Percentiles rank a stretch among this genome's conserved stretches.
These are phyloP conservation scores for Laspeyria flexula DNA, from an alignment of 2,888 invertebrate genomes.

Conservation along the genomic window DNA sequence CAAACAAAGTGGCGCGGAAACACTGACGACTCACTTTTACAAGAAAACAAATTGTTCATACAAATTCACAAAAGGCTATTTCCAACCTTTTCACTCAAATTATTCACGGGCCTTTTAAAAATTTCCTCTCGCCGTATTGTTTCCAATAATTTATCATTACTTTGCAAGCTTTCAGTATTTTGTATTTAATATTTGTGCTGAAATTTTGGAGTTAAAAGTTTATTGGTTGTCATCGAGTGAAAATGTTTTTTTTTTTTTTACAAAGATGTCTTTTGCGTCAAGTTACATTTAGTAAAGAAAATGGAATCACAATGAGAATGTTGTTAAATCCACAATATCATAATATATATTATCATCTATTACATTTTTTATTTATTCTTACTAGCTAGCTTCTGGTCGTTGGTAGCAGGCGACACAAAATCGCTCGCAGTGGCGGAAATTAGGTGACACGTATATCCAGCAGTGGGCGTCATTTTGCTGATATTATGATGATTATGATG, in stretches of 20 bases:
- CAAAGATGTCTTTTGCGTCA: no score
- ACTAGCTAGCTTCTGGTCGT: no score
- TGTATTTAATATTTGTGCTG: background rate
- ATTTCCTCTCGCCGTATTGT: slow-evolving; percentile 19
- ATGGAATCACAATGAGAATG: no score
- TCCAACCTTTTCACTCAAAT: slow-evolving; percentile 10
- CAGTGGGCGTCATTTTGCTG: no score
- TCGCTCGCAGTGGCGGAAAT: no score
- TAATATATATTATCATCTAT: no score
- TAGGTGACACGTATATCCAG: no score
- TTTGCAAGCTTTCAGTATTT: slow-evolving; percentile 9
- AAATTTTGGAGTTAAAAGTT: slow-evolving; percentile 8
- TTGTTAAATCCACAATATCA: no score
- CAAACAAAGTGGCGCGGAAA: background rate
- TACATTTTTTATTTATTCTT: no score
- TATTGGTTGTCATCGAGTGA: slow-evolving; percentile 10
- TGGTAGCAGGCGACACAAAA: no score
- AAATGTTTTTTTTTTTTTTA: slow-evolving; percentile 4
- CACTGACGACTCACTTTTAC: slow-evolving; percentile 16
- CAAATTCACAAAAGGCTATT: slow-evolving; percentile 24
- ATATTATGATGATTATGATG: no score
- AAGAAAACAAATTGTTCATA: slow-evolving; percentile 32
- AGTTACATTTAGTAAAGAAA: no score
- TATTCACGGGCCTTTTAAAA: slow-evolving; percentile 18
- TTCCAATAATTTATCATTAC: slow-evolving; percentile 37